Evolutionary conservation across 2,888 invertebrate genomes (phyloP).

Genomic region (Eubasilissa splendida): DNA sequence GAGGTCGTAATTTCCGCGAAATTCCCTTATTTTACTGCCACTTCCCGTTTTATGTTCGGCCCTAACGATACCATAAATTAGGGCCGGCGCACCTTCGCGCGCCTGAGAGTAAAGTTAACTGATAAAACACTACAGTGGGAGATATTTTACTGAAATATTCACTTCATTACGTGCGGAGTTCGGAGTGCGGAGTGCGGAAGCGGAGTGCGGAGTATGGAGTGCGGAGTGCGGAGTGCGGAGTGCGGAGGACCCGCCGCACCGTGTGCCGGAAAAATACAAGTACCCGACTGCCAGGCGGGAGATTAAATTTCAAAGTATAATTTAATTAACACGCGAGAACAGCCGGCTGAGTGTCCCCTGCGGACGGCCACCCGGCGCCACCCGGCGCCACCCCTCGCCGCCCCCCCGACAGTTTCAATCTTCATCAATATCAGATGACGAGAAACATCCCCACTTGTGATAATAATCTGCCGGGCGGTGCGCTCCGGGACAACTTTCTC

Average conservation of each 20-base stretch:
- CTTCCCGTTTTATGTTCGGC: neutral
- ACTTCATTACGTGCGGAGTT: neutral
- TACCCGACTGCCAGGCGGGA: neutral
- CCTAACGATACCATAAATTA: conserved; percentile 8
- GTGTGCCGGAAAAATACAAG: no score
- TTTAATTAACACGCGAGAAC: conserved; percentile 27
- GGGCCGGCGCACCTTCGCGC: neutral
- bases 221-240: neutral
- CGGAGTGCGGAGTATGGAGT: neutral
- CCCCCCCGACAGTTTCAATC: neutral
- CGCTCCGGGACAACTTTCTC: neutral
- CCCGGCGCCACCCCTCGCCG: neutral
- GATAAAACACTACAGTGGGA: conserved; percentile 3
- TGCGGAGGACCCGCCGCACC: no score
- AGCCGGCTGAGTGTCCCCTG: neutral
- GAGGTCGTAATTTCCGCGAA: no score
- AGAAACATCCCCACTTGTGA: no score
- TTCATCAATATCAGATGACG: no score
- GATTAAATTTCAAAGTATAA: conserved; percentile 36
- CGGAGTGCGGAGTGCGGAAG: neutral
- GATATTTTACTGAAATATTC: neutral
- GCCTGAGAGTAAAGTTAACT: neutral
- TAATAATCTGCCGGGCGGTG: neutral
- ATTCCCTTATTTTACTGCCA: neutral
- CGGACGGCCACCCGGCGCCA: neutral